Conservation (phyloP, 2,797 vertebrate genomes). For the Platyrinchus mystaceus region DNA sequence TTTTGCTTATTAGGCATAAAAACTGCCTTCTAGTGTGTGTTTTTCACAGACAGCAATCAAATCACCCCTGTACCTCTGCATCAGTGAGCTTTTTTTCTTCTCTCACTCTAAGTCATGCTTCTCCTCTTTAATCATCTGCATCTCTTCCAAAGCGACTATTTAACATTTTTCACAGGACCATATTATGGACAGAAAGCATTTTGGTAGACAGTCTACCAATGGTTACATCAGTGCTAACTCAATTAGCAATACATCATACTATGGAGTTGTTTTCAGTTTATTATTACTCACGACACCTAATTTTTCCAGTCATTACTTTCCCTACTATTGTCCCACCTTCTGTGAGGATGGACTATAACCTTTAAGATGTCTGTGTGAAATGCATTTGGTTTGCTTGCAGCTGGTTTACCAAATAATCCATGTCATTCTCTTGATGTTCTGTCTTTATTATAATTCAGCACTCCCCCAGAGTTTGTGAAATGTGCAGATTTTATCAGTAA, state of each 20-base stretch:
- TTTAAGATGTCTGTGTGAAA: background rate
- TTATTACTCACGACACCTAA: background rate
- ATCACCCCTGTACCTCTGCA: background rate
- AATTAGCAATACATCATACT: background rate
- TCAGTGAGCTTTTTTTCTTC: background rate
- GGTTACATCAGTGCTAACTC: background rate
- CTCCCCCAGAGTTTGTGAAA: conserved; percentile 12
- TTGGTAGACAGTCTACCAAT: background rate
- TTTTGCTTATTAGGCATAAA: background rate
- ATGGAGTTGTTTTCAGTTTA: background rate
- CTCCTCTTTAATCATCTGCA: background rate
- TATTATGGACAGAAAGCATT: background rate
- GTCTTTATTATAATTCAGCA: conserved; percentile 7
- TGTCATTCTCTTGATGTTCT: background rate
- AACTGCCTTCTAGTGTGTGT: background rate
- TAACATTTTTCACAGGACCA: background rate
- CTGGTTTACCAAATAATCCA: background rate
- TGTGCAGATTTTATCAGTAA: conserved; percentile 14
- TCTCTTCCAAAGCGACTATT: background rate
- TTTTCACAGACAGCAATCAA: background rate
- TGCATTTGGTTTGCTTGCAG: background rate
- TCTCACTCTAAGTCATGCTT: background rate
- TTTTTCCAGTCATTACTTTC: background rate
- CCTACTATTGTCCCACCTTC: background rate
- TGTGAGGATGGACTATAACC: background rate